These are phyloP conservation scores for Clitarchus hookeri DNA, from an alignment of 2,888 invertebrate species.

Conservation along the genomic window DNA sequence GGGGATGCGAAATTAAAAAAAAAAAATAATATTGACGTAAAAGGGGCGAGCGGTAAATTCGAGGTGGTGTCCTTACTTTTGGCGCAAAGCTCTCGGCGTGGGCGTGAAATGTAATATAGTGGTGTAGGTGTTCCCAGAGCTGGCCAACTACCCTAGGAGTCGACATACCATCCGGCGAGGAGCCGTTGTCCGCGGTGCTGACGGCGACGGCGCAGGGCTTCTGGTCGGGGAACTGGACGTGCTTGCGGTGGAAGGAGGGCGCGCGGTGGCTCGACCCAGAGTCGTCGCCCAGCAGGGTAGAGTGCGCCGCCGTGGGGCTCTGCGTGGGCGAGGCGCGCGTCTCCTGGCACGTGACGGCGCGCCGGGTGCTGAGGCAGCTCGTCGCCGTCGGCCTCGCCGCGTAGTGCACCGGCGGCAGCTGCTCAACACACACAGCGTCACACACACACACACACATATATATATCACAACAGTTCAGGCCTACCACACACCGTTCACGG, in stretches of 20 bases:
- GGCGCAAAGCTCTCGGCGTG: neutral
- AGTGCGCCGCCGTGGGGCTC: slow-evolving; percentile 58
- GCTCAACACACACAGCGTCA: slow-evolving; percentile 39
- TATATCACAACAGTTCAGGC: too few relatives aligned
- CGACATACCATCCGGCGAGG: neutral
- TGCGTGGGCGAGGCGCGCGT: slow-evolving; percentile 59
- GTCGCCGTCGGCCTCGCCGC: slow-evolving; percentile 60
- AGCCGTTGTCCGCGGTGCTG: neutral
- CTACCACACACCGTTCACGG: too few relatives aligned
- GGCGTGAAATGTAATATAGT: neutral
- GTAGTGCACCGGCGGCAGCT: slow-evolving; percentile 62
- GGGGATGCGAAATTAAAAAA: too few relatives aligned
- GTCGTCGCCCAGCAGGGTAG: slow-evolving; percentile 48
- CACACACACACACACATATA: too few relatives aligned
- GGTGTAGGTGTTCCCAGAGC: neutral
- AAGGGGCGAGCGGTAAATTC: too few relatives aligned
- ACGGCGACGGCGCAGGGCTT: slow-evolving; percentile 44
- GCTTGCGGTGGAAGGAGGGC: slow-evolving; percentile 61
- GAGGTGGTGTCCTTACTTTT: neutral
- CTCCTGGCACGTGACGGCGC: slow-evolving; percentile 56
- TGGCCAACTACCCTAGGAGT: neutral
- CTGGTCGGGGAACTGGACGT: slow-evolving; percentile 72
- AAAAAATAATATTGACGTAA: too few relatives aligned
- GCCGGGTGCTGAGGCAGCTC: slow-evolving; percentile 58
- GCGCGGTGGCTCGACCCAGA: slow-evolving; percentile 3